phyloP scores from a whole-genome alignment of 2,113 vertebrate genomes.

The Calidris pygmaea region DNA sequence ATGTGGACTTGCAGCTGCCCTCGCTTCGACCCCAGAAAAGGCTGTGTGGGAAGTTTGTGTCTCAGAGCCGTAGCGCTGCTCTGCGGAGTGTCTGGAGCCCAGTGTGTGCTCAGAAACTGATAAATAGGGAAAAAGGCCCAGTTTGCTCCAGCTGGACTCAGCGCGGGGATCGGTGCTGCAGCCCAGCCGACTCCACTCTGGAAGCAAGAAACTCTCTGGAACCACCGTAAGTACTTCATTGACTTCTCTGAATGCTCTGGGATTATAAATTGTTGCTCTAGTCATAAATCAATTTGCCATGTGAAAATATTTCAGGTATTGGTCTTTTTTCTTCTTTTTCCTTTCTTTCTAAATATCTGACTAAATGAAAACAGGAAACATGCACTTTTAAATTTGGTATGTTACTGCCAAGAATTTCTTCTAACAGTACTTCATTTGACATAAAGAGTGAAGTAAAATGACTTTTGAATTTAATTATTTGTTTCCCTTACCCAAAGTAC shows the following conservation, averaged over 20 bases:
- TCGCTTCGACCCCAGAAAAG: constrained; percentile 68
- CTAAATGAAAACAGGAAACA: neutral
- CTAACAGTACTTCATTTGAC: neutral
- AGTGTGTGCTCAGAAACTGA: constrained; percentile 61
- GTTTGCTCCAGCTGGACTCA: constrained; percentile 45
- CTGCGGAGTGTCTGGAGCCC: constrained; percentile 76
- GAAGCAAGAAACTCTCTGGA: neutral
- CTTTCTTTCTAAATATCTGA: neutral
- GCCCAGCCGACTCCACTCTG: neutral
- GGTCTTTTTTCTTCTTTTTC: neutral
- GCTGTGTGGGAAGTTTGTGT: constrained; percentile 79
- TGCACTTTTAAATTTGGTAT: neutral
- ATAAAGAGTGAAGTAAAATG: neutral
- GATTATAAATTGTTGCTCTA: neutral
- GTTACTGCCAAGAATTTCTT: neutral
- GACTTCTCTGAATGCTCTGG: constrained; percentile 1
- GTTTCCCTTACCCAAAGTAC: neutral
- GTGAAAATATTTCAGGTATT: neutral
- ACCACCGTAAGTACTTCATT: constrained; percentile 47
- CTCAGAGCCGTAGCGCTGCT: constrained; percentile 60
- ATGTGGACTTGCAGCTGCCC: constrained; percentile 74
- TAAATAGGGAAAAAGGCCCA: constrained; percentile 68
- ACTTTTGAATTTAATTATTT: neutral
- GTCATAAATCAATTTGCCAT: neutral
- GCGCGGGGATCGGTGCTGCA: neutral